Evolutionary conservation across 2,113 vertebrate species (phyloP).

Genomic region (Pyrgilauda ruficollis): DNA sequence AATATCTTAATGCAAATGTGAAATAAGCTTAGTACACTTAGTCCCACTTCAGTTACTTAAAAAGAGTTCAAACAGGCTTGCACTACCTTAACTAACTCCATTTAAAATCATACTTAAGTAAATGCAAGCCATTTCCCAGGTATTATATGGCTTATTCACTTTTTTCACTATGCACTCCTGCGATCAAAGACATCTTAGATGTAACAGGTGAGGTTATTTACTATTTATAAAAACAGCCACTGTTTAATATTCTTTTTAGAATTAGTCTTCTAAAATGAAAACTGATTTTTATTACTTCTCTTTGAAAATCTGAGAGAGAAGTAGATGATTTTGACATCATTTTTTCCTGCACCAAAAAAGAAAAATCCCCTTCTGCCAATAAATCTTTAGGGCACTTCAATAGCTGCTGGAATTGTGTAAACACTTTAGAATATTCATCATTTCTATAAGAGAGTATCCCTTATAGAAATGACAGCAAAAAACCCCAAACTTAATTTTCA

Average conservation of each 20-base stretch:
- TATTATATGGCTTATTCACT: neutral
- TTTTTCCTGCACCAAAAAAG: neutral
- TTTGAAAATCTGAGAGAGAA: neutral
- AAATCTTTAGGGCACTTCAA: neutral
- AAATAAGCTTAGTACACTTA: neutral
- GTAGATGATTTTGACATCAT: neutral
- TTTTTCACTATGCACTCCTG: neutral
- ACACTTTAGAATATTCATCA: neutral
- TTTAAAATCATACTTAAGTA: slow-evolving; percentile 1
- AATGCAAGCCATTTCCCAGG: neutral
- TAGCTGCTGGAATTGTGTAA: neutral
- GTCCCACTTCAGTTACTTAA: neutral
- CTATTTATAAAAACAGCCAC: neutral
- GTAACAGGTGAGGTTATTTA: neutral
- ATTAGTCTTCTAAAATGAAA: neutral
- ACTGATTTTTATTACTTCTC: neutral
- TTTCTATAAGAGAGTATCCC: neutral
- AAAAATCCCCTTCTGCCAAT: neutral
- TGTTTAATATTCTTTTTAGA: neutral
- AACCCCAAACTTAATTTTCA: neutral
- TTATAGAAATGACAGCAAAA: neutral
- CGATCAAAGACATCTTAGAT: neutral
- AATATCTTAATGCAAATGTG: neutral
- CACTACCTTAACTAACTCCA: neutral
- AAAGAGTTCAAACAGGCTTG: neutral